phyloP scores from a whole-genome alignment of 2,113 vertebrate genomes.

The Boleophthalmus pectinirostris region DNA sequence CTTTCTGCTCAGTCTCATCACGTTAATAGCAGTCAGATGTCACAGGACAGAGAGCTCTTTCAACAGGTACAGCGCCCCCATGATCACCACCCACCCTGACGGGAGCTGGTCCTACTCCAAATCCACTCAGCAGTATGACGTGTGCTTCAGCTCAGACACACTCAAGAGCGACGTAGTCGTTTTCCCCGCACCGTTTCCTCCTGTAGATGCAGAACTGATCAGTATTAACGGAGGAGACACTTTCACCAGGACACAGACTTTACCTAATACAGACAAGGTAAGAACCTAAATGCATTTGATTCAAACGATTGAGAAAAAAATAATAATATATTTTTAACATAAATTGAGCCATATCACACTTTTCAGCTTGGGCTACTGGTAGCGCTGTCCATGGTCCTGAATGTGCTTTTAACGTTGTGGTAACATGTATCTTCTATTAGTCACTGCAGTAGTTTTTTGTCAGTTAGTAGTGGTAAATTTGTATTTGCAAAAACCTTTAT shows the following conservation, averaged over 20 bases:
- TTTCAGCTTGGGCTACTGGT: no score
- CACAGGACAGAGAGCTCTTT: conserved; percentile 55
- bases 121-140: conserved; percentile 71
- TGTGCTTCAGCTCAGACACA: conserved; percentile 73
- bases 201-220: conserved; percentile 67
- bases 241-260: conserved; percentile 57
- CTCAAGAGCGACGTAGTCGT: conserved; percentile 71
- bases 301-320: no score
- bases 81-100: conserved; percentile 70
- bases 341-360: no score
- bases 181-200: conserved; percentile 49
- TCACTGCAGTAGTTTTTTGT: neutral
- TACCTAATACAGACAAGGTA: conserved; percentile 65
- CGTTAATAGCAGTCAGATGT: conserved; percentile 60
- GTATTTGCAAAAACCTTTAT: no score
- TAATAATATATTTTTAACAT: no score
- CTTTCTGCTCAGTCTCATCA: conserved; percentile 69
- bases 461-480: neutral
- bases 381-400: neutral
- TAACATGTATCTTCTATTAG: neutral
- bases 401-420: neutral
- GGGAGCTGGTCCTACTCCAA: conserved; percentile 74
- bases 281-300: conserved; percentile 1
- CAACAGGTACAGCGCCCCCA: conserved; percentile 48
- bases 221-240: conserved; percentile 67